Evolutionary conservation across 2,113 vertebrate species (phyloP), one percentile per base, ranked within the genome.

Genomic region (Octodon degus): DNA sequence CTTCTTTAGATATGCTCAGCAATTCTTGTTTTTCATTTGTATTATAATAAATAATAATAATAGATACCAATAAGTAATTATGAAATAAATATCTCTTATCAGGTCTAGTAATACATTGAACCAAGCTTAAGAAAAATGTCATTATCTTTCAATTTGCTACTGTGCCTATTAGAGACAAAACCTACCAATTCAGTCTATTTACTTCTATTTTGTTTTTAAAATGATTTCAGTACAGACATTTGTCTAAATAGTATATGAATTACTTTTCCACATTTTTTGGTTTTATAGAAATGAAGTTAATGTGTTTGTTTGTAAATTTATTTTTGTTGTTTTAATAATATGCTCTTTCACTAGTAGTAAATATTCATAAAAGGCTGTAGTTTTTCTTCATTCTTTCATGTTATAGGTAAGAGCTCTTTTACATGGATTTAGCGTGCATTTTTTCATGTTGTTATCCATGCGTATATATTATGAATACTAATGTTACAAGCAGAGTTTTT

Each of bases 311-410:
- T 90, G 4, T 62, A 76, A 50, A 81, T 74, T 50, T 13, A 32
- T 84, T 92, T 74, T 79, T 79, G 27, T 79, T 55, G 5, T 37
- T 79, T 43, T 40, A 72, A 58, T 58, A 68, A 34, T 74, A 60
- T 79, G 13, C 79, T 90, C 37, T 84, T 7, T 30, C 1, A n/a
- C n/a, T 0, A 32, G 53, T 20, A 72, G 16, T 82, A 91, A 90
- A 87, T 85, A 67, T 79, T 50, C 76, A 32, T 50, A 79, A 85
- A 74, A 58, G 8, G 1, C 90, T 92, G 14, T 32, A 62, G 19
- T 24, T 95, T 34, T 68, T 93, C 40, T 88, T 94, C 22, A 19
- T 80, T 65, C 55, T 89, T 91, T 37, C 53, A 74, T 76, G 83
- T 68, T 14, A 12, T 76, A 67, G n/a, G 83, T 90, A n/a, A 81